Evolutionary conservation across 2,113 vertebrate species (phyloP), one percentile per base, ranked within the genome.

Genomic region (Rhynchomys soricoides): DNA sequence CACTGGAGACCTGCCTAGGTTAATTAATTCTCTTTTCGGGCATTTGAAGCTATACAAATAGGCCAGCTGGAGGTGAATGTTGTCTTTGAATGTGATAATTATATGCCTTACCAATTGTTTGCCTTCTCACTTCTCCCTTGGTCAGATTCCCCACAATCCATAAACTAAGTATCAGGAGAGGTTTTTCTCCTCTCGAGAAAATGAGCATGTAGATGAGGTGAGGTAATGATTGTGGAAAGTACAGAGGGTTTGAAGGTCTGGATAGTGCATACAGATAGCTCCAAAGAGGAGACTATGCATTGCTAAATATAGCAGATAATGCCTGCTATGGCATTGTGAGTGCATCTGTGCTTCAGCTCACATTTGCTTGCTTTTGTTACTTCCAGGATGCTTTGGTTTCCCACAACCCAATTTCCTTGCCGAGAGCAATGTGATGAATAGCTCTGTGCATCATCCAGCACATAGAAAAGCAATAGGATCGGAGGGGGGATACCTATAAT

Each of bases 11-110:
- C 94, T 96, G 95, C 94, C 95, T 93, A 7, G 85, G 86, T 97
- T 98, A 97, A 98, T 97, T 77, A 97, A 98, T 97, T 98, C 96
- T 96, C 97, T 97, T 96, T 98, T 97, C 97, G 95, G 89, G 81
- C 91, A 52, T 93, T 88, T 85, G 66, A 97, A 94, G 86, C 91
- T 94, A 85, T 70, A 92, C 75, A 97, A 97, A 94, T 78, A 97
- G 94, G 95, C 94, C 95, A 97, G 95, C 95, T 93, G 96, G 87
- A 98, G 96, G 94, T 94, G 83, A 88, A 90, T 77, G 77, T 94
- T 98, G 96, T 79, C 94, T 98, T 97, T 95, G 96, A 97, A 97
- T 95, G 86, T 17, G 13, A 95, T 98, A 97, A 93, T 98, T 97
- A 97, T 93, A 74, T 91, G 86, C 90, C 85, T 66, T 93, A 9